Conservation (phyloP, 2,888 invertebrate species). For the Trachelus stipa region DNA sequence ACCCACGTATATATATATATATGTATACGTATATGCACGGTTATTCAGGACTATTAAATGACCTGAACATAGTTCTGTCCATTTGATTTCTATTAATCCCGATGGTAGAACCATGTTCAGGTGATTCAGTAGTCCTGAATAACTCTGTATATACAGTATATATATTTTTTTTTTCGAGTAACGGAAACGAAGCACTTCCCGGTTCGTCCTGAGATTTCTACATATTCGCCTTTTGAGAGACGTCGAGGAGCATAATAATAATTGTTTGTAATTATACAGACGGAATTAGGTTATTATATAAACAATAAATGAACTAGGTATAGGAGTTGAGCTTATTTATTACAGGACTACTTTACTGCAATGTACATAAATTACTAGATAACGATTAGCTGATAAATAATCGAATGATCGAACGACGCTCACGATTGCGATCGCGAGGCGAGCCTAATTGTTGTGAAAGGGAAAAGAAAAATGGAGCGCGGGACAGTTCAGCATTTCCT, state of each 20-base stretch:
- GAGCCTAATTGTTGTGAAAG: slow-evolving; percentile 12
- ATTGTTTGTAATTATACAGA: slow-evolving; percentile 43
- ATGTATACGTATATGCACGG: not conserved
- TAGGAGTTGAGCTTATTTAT: slow-evolving; percentile 62
- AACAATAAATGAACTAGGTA: slow-evolving; percentile 43
- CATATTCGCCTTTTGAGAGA: slow-evolving; percentile 37
- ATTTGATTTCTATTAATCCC: no score
- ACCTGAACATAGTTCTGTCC: no score
- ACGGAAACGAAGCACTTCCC: not conserved
- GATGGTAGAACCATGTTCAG: no score
- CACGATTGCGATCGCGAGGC: not conserved
- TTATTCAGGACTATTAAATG: no score
- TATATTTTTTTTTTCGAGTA: not conserved
- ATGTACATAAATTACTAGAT: slow-evolving; percentile 51
- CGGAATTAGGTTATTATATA: slow-evolving; percentile 30
- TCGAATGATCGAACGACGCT: slow-evolving; percentile 10
- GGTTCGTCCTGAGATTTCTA: not conserved
- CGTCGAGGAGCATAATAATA: slow-evolving; percentile 37
- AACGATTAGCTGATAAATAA: slow-evolving; percentile 24
- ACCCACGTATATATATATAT: not conserved
- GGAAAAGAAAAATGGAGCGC: not conserved
- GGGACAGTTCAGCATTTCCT: slow-evolving; percentile 4
- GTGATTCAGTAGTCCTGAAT: no score
- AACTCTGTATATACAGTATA: no score
- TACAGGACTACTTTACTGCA: slow-evolving; percentile 53